phyloP scores from a whole-genome alignment of 2,113 vertebrate genomes.

The Pseudopodoces humilis region DNA sequence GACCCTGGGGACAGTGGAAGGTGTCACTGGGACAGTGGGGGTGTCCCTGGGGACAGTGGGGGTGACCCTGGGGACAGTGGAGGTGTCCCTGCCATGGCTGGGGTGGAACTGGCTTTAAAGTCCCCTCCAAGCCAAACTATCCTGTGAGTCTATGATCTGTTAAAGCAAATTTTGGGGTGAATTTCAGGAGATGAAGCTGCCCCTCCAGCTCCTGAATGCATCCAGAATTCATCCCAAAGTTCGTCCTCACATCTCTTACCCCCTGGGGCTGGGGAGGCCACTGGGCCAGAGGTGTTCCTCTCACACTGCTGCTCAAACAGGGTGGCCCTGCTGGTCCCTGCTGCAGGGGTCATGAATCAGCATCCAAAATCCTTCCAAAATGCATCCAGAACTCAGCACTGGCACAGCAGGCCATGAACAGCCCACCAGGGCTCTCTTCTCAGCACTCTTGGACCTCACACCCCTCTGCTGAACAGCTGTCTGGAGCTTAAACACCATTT shows the following conservation, averaged over 20 bases:
- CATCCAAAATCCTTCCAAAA: not conserved
- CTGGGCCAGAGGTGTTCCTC: not conserved
- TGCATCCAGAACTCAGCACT: not conserved
- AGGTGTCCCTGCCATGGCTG: not conserved
- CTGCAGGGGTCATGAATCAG: too few relatives aligned
- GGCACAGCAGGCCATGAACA: not conserved
- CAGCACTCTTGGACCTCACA: not conserved
- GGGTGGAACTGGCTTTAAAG: not conserved
- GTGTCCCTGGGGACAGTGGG: too few relatives aligned
- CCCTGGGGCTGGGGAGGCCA: not conserved
- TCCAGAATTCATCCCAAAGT: not conserved
- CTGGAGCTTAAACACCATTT: not conserved
- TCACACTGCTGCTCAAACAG: fast-evolving
- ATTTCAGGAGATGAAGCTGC: not conserved
- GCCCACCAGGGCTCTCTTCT: not conserved
- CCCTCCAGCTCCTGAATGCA: not conserved
- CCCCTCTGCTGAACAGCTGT: not conserved
- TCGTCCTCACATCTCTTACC: not conserved
- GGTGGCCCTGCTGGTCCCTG: too few relatives aligned
- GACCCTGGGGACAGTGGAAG: not conserved
- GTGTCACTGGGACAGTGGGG: too few relatives aligned
- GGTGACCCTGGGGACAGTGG: too few relatives aligned
- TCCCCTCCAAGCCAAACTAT: not conserved
- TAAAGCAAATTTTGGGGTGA: not conserved
- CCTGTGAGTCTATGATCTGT: not conserved